Percentiles rank a stretch among this genome's conserved stretches.
Conservation (phyloP, 1,140 invertebrate genomes). For the Conus ventricosus region DNA sequence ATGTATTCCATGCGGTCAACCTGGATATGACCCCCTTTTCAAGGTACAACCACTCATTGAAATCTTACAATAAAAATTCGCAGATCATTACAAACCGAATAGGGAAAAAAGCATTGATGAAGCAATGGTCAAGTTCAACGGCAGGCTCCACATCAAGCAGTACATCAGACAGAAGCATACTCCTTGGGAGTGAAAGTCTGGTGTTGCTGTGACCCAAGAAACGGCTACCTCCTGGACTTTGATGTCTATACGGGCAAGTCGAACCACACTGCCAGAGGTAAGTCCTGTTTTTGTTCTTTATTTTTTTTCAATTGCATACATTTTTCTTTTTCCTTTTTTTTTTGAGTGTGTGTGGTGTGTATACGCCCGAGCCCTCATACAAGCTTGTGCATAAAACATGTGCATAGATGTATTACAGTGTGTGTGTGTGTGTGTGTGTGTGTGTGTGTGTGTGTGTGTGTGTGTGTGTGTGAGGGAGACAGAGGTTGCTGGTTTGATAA, state of each 20-base stretch:
- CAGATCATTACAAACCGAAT: slow-evolving; percentile 24
- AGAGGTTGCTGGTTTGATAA: no score
- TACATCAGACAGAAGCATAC: slow-evolving; percentile 3
- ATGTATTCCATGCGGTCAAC: slow-evolving; percentile 8
- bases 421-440: slow-evolving; percentile 7
- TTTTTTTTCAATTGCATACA: neutral
- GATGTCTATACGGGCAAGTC: slow-evolving; percentile 8
- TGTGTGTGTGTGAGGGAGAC: neutral
- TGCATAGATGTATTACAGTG: neutral
- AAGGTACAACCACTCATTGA: slow-evolving; percentile 50
- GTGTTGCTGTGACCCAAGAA: slow-evolving; percentile 1
- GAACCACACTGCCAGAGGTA: neutral
- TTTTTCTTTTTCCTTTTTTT: neutral
- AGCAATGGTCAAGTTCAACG: slow-evolving; percentile 24
- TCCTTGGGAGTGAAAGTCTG: slow-evolving; percentile 32
- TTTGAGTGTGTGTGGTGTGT: neutral
- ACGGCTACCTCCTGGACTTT: slow-evolving; percentile 25
- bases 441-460: neutral
- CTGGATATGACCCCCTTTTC: slow-evolving; percentile 47
- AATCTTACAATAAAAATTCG: slow-evolving; percentile 34
- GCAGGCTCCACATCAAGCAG: slow-evolving; percentile 27
- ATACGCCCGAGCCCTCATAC: neutral
- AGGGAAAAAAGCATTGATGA: slow-evolving; percentile 4
- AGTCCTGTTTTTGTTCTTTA: neutral
- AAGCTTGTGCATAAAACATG: neutral